Evolutionary conservation across 2,888 invertebrate species (phyloP), one percentile per base, ranked within the genome.

Genomic region (Cremastinae sp.): DNA sequence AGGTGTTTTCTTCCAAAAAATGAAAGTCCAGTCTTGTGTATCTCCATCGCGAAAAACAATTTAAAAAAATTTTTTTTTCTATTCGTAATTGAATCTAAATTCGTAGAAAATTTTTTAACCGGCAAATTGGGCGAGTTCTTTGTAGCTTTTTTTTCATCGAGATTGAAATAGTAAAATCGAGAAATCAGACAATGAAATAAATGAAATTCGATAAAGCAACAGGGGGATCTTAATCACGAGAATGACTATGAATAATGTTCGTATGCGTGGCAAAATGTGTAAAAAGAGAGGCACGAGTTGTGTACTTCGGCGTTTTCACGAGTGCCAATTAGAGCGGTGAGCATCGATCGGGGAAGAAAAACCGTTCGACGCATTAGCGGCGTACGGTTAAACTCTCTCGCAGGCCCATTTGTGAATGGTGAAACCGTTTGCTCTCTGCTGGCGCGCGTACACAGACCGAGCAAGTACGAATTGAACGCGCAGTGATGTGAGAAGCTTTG

Each of bases 271-370:
- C n/a, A 45, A n/a, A n/a, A 12, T 14, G 22, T 51, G 28, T 10
- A 1, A 2, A 18, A 5, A 3, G 16, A 53, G 65, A 53, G 41
- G 39, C 14, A n/a, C 18, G 45, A n/a, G 53, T 22, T 37, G 37
- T 22, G 28, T 37, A 20, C 10, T 68, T 22, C 49, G 68, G 78
- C 80, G 81, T 85, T 85, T 84, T 83, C 84, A 83, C 84, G 80
- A 83, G 82, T 78, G 81, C 84, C 84, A 84, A 85, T 85, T 85
- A 85, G 83, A 79, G 79, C 79, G 75, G 64, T 80, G 83, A 74
- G 81, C 79, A 83, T 83, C 80, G 84, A 85, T 84, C 80, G 81
- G 81, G 73, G 64, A 58, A 79, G 82, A 85, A 28, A 28, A 84
- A 85, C 83, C 75, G 83, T 82, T 82, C 70, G 78, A 79, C 78